Evolutionary conservation across 2,888 invertebrate species (phyloP), one percentile per base, ranked within the genome.

Genomic region (Bugula neritina): DNA sequence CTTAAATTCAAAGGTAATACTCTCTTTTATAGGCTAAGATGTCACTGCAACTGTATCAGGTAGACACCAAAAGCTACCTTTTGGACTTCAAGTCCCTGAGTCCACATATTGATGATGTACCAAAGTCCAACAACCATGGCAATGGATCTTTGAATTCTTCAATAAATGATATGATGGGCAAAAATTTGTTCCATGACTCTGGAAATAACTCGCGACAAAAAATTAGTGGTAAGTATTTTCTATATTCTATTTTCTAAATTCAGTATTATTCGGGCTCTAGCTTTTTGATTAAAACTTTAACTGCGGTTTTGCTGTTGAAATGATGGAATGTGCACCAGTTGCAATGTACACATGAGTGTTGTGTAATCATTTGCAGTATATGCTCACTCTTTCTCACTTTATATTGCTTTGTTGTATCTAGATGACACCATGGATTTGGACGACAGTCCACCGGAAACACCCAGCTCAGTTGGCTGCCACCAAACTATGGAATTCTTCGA

Each of bases 401-500:
- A 3, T 43, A 5, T n/a, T n/a, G n/a, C n/a, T n/a, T 71, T 58
- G 27, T 73, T 57, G 58, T 35, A 34, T 55, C 75, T 77, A 5
- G 5, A 31, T 54, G n/a, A n/a, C n/a, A n/a, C n/a, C 27, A 80
- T 80, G 79, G 80, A 80, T 21, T 73, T 78, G 2, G 79, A 80
- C 73, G 77, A 77, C 3, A 77, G 77, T 1, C 55, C 63, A 72
- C 72, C 71, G 1, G 1, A 25, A 3, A 69, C 69, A 29, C 54
- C 73, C 23, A 35, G 69, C 1, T 71, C 72, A 21, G 73, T 75
- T 17, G 75, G 74, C 72, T 73, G 92, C 0, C 96, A 98, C 82
- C 95, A 96, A 84, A 98, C 98, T 0, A 95, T 99, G 93, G 98
- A 99, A 86, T 99, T 99, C 87, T 99, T 99, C 82, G 99, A 99